Evolutionary conservation across 2,113 vertebrate genomes (phyloP), one percentile per base, ranked within the genome.

Genomic region (Sturnira hondurensis): DNA sequence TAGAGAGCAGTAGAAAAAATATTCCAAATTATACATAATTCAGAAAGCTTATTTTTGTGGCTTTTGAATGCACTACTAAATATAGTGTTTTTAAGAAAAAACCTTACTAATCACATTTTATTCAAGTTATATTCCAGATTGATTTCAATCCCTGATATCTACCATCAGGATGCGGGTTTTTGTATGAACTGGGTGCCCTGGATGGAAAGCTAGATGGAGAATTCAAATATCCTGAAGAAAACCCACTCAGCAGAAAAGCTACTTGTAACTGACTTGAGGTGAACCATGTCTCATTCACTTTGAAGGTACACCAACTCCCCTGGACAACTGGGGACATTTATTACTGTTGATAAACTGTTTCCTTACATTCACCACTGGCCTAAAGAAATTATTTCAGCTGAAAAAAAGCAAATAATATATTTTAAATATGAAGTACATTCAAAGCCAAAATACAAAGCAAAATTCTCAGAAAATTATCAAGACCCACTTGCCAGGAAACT

Each of bases 371-470:
- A 83, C 28, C 13, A 5, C 47, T 84, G 4, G 38, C 50, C 52
- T 95, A 45, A 84, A 78, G 86, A 91, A 95, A 94, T 78, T 13
- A 94, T 17, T 90, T 84, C 43, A 94, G 76, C 50, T 80, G 50
- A 26, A 95, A 93, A 95, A 96, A 96, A 89, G 68, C 86, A 86
- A 86, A 45, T 78, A 52, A 89, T 76, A 94, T 56, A 86, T 58
- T 58, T 86, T 50, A 91, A 95, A 94, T 15, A 47, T 56, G n/a
- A 88, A 89, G 45, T 58, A 89, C 31, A 50, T 41, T 93, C 89
- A 94, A 94, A 74, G 71, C 16, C 63, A 76, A 92, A 14, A 61
- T 54, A 86, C 7, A 22, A 89, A 85, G 19, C 63, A 95, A 86
- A 96, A 89, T 95, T 93, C 61, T 87, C 71, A 81, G 77, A 90